phyloP scores from a whole-genome alignment of 2,797 vertebrate species.

The Acestrorhynchus altus region DNA sequence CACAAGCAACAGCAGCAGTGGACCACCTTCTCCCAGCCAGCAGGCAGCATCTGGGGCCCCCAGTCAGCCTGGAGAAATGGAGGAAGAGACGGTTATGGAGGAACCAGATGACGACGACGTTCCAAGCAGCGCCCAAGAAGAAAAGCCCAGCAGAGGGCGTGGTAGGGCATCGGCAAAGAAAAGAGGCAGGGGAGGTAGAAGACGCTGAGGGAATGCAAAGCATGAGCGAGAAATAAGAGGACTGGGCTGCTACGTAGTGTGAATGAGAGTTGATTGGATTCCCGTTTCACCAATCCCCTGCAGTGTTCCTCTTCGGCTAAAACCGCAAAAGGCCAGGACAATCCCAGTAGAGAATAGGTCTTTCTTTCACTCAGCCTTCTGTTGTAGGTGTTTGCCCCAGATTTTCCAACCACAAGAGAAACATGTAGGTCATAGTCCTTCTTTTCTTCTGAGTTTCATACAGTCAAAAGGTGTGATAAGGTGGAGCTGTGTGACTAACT shows the following conservation, averaged over 20 bases:
- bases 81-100: conserved; percentile 59
- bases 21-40: conserved; percentile 24
- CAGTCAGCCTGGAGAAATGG: conserved; percentile 41
- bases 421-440: neutral
- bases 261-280: neutral
- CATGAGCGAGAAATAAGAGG: neutral
- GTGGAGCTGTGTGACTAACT: neutral
- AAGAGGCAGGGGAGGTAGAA: conserved; percentile 68
- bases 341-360: conserved; percentile 31
- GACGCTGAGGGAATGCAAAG: conserved; percentile 61
- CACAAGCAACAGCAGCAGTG: conserved; percentile 39
- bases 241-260: conserved; percentile 18
- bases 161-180: conserved; percentile 66
- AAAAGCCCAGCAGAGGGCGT: conserved; percentile 55
- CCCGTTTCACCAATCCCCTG: conserved; percentile 9
- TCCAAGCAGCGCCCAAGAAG: neutral
- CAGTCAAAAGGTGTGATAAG: neutral
- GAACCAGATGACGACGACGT: conserved; percentile 51
- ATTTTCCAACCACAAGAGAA: neutral
- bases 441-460: neutral
- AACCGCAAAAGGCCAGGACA: conserved; percentile 24
- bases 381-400: conserved; percentile 15
- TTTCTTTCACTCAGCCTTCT: conserved; percentile 29
- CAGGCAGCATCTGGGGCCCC: conserved; percentile 17
- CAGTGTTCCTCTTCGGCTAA: conserved; percentile 16